These are phyloP conservation scores for Xyrauchen texanus DNA, from an alignment of 2,113 vertebrate genomes.

Conservation along the genomic window DNA sequence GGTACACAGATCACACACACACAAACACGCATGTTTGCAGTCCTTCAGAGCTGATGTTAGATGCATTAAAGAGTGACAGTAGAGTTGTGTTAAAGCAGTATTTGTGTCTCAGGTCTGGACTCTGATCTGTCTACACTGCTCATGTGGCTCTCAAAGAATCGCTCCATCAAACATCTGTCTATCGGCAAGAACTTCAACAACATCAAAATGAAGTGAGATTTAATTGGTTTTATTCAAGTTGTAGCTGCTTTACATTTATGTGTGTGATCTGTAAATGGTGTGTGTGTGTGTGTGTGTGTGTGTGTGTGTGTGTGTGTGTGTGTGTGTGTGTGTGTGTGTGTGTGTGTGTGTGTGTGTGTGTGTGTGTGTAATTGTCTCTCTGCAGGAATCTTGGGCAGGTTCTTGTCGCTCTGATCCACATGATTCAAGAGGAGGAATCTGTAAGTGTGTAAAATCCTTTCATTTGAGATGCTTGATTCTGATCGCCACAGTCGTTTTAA, in stretches of 20 bases:
- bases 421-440: slow-evolving; percentile 98
- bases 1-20: no score
- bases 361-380: slow-evolving; percentile 59
- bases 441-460: slow-evolving; percentile 74
- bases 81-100: neutral
- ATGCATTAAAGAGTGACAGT: neutral
- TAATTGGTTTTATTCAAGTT: neutral
- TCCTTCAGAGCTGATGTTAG: neutral
- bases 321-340: neutral
- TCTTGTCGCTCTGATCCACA: slow-evolving; percentile 91
- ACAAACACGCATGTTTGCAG: no score
- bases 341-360: slow-evolving; percentile 16
- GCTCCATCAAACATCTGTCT: slow-evolving; percentile 90
- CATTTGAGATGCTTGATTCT: neutral
- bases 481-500: neutral
- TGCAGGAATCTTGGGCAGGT: slow-evolving; percentile 89
- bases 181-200: slow-evolving; percentile 98
- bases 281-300: neutral
- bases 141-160: slow-evolving; percentile 95
- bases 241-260: neutral
- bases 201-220: slow-evolving; percentile 93
- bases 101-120: slow-evolving; percentile 80
- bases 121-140: slow-evolving; percentile 92
- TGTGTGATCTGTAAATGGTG: neutral
- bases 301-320: no score